Percentiles rank a stretch among this genome's conserved stretches.
These are phyloP conservation scores for Vicugna pacos DNA, from an alignment of 2,113 vertebrate species.

Conservation along the genomic window DNA sequence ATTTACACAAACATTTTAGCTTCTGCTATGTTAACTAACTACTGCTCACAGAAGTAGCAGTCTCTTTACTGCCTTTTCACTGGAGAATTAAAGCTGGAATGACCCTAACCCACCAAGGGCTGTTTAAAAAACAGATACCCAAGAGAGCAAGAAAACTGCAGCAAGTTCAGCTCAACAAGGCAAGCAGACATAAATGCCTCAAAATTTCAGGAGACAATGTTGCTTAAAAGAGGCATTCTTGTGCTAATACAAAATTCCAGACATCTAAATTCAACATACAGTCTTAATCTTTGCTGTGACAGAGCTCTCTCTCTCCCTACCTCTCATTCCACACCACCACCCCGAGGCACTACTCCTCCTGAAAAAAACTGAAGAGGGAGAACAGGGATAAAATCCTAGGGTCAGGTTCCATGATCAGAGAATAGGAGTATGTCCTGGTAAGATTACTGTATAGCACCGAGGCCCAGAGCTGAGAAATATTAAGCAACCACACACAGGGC, in stretches of 20 bases:
- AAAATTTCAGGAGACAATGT: background rate
- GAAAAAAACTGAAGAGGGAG: background rate
- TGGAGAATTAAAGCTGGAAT: background rate
- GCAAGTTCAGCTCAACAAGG: background rate
- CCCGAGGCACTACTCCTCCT: background rate
- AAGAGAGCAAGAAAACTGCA: background rate
- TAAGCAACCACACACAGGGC: background rate
- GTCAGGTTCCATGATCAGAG: background rate
- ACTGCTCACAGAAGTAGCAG: background rate
- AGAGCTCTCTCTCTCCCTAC: background rate
- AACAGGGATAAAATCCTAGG: background rate
- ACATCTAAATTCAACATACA: background rate
- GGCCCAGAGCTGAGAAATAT: background rate
- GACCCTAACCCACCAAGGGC: background rate
- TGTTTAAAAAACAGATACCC: background rate
- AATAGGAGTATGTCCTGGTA: background rate
- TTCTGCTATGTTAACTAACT: background rate
- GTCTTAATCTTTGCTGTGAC: background rate
- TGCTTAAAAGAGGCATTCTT: background rate
- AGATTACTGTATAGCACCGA: background rate
- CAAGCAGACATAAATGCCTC: background rate
- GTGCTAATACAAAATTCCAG: background rate
- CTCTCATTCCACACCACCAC: background rate
- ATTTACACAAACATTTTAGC: background rate
- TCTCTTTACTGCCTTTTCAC: background rate